phyloP scores from a whole-genome alignment of 2,888 invertebrate genomes.

The Aleiodes testaceus region DNA sequence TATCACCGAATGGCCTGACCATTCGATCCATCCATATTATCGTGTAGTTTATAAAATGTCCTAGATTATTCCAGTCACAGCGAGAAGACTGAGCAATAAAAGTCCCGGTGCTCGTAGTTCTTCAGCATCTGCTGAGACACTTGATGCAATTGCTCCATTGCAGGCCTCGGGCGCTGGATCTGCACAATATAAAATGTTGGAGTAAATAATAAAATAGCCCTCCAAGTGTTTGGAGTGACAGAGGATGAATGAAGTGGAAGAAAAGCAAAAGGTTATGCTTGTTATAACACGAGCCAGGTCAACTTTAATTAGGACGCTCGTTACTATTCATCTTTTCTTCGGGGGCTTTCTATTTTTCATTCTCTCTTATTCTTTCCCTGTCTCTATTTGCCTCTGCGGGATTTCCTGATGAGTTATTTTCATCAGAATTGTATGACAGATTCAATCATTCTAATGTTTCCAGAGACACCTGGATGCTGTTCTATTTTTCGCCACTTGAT shows the following conservation, averaged over 20 bases:
- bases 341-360: neutral
- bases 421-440: too few relatives aligned
- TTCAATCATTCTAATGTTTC: too few relatives aligned
- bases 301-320: constrained; percentile 41
- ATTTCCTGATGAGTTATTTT: too few relatives aligned
- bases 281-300: constrained; percentile 34
- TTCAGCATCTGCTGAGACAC: constrained; percentile 64
- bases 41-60: constrained; percentile 21
- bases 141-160: constrained; percentile 67
- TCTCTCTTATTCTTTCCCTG: neutral
- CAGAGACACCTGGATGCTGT: too few relatives aligned
- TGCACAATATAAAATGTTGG: constrained; percentile 45
- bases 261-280: constrained; percentile 26
- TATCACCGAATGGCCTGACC: constrained; percentile 7
- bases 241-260: constrained; percentile 27
- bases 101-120: constrained; percentile 51
- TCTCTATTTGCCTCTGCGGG: neutral
- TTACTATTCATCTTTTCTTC: constrained; percentile 26
- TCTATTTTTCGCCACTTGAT: too few relatives aligned
- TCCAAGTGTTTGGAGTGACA: constrained; percentile 3
- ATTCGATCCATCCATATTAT: constrained; percentile 47
- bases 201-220: too few relatives aligned
- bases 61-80: constrained; percentile 60
- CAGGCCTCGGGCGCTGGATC: constrained; percentile 67
- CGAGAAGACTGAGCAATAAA: constrained; percentile 57